These are phyloP conservation scores for Drosophila tristis DNA, from an alignment of 1,140 invertebrate species.

Conservation along the genomic window DNA sequence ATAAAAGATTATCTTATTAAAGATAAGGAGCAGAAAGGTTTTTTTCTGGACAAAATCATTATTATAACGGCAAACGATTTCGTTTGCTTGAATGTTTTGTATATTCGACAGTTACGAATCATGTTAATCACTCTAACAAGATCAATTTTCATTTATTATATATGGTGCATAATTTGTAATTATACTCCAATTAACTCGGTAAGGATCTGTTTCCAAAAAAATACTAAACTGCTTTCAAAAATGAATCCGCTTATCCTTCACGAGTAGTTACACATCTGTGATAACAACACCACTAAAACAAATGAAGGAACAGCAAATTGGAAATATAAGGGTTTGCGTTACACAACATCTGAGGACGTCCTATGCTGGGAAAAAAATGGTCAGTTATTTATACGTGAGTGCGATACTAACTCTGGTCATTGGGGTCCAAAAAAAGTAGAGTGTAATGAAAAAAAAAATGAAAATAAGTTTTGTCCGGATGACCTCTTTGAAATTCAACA, in stretches of 20 bases:
- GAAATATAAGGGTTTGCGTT: conserved; percentile 41
- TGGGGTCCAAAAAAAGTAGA: conserved; percentile 39
- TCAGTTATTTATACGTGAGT: conserved; percentile 40
- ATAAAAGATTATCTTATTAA: too few relatives aligned
- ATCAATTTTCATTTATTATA: too few relatives aligned
- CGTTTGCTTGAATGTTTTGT: too few relatives aligned
- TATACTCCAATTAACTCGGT: too few relatives aligned
- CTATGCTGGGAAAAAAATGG: conserved; percentile 33
- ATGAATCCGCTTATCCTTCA: not conserved
- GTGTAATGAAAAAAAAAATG: conserved; percentile 8
- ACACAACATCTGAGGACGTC: conserved; percentile 37
- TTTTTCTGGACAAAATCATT: too few relatives aligned
- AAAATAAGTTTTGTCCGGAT: conserved; percentile 52
- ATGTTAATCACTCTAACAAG: too few relatives aligned
- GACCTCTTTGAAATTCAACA: conserved; percentile 46
- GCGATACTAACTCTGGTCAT: conserved; percentile 31
- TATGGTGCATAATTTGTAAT: too few relatives aligned
- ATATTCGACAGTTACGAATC: too few relatives aligned
- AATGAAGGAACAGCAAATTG: conserved; percentile 20
- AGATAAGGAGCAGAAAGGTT: too few relatives aligned
- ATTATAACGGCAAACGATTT: too few relatives aligned
- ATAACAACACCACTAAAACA: conserved; percentile 25
- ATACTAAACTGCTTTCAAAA: too few relatives aligned
- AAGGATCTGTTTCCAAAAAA: too few relatives aligned
- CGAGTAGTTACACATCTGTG: conserved; percentile 36